Base-by-base conservation (phyloP, 2,113 vertebrate genomes). In the Campylorhamphus procurvoides region DNA sequence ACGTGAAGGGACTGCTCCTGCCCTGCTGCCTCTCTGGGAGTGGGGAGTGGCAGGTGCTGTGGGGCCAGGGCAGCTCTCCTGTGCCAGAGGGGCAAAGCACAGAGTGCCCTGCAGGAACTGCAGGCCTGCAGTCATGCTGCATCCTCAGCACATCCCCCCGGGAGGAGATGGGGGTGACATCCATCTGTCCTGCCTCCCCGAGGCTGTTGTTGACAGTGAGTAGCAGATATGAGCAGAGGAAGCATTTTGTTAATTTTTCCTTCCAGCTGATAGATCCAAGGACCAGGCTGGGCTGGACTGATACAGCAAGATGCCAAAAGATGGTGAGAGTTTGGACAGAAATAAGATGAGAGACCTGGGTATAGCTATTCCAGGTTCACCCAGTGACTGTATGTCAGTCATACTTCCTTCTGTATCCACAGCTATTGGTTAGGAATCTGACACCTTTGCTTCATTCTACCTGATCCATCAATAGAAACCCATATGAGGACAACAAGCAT, bases 161-260 rank as follows among this genome's bases (percentile, higher is more conserved):
- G 59, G 92, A 87, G 29, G 12, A 56, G 60, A 2, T 0, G 1
- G 46, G 1, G 3, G 39, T 53, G 58, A 55, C 46, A 90, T 67
- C 95, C 95, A 90, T 93, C 90, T 96, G 96, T 75, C 76, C 80
- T 59, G 56, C 63, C n/a, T 84, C 89, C 86, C 83, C 0, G 42
- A 89, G 93, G 95, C 88, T 80, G 59, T 10, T 77, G 50, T 44
- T 40, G 79, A 5, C 46, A 35, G 20, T 10, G 20, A 77, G 58
- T 4, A 3, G 55, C 44, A 47, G 46, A 53, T 7, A 28, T 0
- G 28, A 58, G 27, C 46, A 13, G 47, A 35, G 84, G 58, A 75
- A 79, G 27, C 14, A 5, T 47, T 84, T 35, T 47, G 63, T 17
- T 74, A 1, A 44, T 86, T 84, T 39, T 68, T 87, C 27, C 14